Conservation (phyloP, 1,140 invertebrate genomes). For the Tetramorium alpestre region DNA sequence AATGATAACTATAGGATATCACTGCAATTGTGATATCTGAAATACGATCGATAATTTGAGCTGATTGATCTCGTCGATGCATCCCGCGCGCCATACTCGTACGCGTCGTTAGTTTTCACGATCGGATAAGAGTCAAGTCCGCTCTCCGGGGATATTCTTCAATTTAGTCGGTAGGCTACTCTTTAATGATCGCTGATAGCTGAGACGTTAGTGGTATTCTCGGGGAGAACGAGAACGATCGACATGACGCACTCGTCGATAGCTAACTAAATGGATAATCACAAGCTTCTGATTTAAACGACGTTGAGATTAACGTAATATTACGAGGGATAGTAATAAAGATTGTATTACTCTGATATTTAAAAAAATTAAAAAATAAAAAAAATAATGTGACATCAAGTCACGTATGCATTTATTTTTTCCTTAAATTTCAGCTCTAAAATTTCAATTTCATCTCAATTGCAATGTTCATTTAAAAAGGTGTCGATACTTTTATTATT, state of each 20-base stretch:
- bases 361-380: no score
- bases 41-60: conserved; percentile 2
- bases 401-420: neutral
- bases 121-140: conserved; percentile 38
- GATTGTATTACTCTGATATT: no score
- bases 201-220: conserved; percentile 7
- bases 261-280: conserved; percentile 7
- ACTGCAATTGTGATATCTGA: conserved; percentile 8
- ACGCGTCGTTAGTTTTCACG: conserved; percentile 36
- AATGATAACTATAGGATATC: neutral
- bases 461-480: neutral
- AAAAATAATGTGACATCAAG: no score
- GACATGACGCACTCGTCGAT: conserved; percentile 5
- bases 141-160: conserved; percentile 40
- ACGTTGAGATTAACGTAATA: neutral
- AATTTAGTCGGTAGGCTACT: conserved; percentile 49
- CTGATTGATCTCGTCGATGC: conserved; percentile 24
- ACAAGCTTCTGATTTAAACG: neutral
- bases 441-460: neutral
- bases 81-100: neutral
- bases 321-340: neutral
- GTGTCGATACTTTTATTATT: neutral
- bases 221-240: neutral
- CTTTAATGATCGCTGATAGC: conserved; percentile 49
- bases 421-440: neutral